Conservation (phyloP, 2,888 invertebrate genomes). For the Pseudoips prasinana region DNA sequence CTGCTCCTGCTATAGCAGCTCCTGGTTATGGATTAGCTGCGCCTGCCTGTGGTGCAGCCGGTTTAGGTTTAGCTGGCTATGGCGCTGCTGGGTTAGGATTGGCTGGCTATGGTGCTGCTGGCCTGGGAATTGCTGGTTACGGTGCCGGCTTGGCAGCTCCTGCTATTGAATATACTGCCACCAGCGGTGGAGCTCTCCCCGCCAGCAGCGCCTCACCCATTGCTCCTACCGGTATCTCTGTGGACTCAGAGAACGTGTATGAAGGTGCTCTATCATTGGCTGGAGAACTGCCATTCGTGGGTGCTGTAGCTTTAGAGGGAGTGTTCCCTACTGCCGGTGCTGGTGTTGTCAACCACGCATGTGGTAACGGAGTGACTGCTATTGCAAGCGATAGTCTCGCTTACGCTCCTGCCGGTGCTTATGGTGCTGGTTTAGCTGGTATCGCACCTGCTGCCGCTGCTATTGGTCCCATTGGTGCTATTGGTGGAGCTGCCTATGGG, state of each 20-base stretch:
- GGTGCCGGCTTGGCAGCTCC: too few species aligned
- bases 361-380: constrained; percentile 28
- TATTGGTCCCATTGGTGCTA: background rate
- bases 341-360: constrained; percentile 34
- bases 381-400: constrained; percentile 1
- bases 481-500: background rate
- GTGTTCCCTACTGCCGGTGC: constrained; percentile 34
- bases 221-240: constrained; percentile 35
- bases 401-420: background rate
- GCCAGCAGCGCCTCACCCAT: constrained; percentile 34
- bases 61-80: background rate
- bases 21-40: too few species aligned
- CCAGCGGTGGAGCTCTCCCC: constrained; percentile 35
- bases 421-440: background rate
- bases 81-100: background rate
- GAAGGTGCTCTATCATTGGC: constrained; percentile 31
- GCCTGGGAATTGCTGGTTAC: too few species aligned
- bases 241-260: constrained; percentile 41
- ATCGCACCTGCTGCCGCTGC: background rate
- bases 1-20: too few species aligned
- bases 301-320: constrained; percentile 38
- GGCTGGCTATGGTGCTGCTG: too few species aligned
- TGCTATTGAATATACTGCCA: background rate
- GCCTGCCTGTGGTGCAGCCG: too few species aligned
- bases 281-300: constrained; percentile 43